Conservation (phyloP, 1,140 invertebrate species). For the Chionoecetes opilio region DNA sequence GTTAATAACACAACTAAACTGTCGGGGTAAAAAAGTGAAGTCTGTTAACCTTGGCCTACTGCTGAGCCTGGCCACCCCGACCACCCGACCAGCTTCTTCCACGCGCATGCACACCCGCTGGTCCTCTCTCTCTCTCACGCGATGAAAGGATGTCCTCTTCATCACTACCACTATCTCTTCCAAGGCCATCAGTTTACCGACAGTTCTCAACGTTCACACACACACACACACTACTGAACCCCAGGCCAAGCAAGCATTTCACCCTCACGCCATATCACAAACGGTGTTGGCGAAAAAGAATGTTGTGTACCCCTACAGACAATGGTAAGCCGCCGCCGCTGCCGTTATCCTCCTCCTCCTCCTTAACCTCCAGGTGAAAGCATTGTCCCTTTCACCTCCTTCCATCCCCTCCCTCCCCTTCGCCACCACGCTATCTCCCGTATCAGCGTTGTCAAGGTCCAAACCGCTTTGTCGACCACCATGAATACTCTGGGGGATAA, state of each 20-base stretch:
- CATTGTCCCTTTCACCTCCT: constrained; percentile 16
- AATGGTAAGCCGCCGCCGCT: background rate
- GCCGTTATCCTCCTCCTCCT: background rate
- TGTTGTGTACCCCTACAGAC: background rate
- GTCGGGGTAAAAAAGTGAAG: constrained; percentile 8
- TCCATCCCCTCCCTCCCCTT: background rate
- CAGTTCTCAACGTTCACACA: background rate
- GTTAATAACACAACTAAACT: background rate
- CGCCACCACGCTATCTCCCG: background rate
- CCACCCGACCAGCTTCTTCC: background rate
- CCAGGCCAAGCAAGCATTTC: too few relatives aligned
- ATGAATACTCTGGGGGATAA: background rate
- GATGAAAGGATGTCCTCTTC: background rate
- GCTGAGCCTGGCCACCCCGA: background rate
- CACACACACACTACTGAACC: constrained; percentile 28
- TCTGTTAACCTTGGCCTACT: constrained; percentile 40
- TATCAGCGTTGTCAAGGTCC: constrained; percentile 1
- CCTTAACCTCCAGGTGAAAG: background rate
- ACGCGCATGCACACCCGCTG: constrained; percentile 8
- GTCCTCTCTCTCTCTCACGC: background rate
- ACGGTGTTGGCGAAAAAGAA: background rate
- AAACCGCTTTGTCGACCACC: background rate
- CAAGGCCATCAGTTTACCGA: background rate
- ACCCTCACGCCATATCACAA: too few relatives aligned
- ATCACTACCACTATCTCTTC: background rate